A percentile compares a stretch with the other conserved stretches of the same genome.
phyloP scores from a whole-genome alignment of 2,797 vertebrate species.

The Perodicticus potto region DNA sequence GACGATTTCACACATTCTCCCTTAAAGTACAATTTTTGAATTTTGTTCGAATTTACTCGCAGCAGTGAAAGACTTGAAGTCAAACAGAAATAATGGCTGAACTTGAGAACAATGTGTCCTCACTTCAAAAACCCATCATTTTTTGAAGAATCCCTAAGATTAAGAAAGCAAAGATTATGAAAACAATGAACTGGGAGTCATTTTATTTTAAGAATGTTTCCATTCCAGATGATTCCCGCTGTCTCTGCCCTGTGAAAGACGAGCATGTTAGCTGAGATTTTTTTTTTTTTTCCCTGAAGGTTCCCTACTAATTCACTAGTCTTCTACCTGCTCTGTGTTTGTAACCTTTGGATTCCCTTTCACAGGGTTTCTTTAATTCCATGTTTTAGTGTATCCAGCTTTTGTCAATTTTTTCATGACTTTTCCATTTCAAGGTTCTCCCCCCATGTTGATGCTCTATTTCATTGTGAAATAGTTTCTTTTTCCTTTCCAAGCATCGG shows the following conservation, averaged over 20 bases:
- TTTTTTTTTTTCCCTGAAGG: not conserved
- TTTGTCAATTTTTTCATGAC: not conserved
- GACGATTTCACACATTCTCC: not conserved
- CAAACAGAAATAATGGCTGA: not conserved
- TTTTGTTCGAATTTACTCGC: not conserved
- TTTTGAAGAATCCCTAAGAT: not conserved
- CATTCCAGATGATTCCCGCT: not conserved
- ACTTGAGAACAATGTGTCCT: not conserved
- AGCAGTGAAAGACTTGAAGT: not conserved
- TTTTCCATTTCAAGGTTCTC: not conserved
- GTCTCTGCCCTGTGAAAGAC: not conserved
- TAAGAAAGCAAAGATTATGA: not conserved
- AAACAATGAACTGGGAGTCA: not conserved
- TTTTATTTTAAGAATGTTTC: slow-evolving; percentile 28
- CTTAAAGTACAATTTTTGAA: not conserved
- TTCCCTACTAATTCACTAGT: not conserved
- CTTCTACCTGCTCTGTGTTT: not conserved
- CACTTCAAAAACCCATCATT: not conserved
- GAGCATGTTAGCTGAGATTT: not conserved
- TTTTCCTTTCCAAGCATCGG: not conserved
- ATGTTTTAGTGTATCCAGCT: not conserved
- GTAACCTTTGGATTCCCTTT: not conserved
- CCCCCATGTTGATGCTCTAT: not conserved
- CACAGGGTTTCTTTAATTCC: not conserved
- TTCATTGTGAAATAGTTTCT: slow-evolving; percentile 21